phyloP scores from a whole-genome alignment of 2,113 vertebrate species.

The Oophaga pumilio region DNA sequence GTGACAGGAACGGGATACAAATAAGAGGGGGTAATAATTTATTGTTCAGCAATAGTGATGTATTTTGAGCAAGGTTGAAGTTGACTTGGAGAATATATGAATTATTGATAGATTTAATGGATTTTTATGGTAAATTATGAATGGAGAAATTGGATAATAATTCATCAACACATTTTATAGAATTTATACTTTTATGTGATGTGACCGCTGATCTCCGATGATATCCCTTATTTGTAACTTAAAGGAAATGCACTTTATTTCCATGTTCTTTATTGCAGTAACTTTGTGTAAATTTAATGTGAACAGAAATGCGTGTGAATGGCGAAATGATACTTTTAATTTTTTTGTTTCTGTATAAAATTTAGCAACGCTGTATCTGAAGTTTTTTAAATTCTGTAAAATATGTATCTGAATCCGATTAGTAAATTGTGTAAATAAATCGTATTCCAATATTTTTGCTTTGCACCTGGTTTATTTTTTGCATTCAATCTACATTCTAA shows the following conservation, averaged over 20 bases:
- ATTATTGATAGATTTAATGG: neutral
- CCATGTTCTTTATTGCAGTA: constrained; percentile 64
- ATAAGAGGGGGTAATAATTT: neutral
- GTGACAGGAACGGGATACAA: neutral
- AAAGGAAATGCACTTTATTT: constrained; percentile 77
- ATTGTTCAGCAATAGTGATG: neutral
- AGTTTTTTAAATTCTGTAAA: constrained; percentile 70
- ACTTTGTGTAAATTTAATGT: constrained; percentile 65
- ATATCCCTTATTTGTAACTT: neutral
- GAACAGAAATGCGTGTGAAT: constrained; percentile 57
- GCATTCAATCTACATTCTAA: neutral
- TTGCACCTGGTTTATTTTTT: neutral
- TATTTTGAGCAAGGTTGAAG: neutral
- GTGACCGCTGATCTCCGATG: neutral
- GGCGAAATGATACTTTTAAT: neutral
- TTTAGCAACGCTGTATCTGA: constrained; percentile 55
- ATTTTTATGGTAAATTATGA: neutral
- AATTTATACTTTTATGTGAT: neutral
- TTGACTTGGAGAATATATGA: neutral
- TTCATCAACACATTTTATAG: neutral
- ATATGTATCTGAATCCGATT: constrained; percentile 73
- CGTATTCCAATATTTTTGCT: neutral
- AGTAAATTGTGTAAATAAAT: constrained; percentile 80
- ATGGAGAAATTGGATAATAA: neutral
- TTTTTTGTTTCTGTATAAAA: constrained; percentile 9